Evolutionary conservation across 1,140 invertebrate genomes (phyloP).

Genomic region (Microplitis mediator): DNA sequence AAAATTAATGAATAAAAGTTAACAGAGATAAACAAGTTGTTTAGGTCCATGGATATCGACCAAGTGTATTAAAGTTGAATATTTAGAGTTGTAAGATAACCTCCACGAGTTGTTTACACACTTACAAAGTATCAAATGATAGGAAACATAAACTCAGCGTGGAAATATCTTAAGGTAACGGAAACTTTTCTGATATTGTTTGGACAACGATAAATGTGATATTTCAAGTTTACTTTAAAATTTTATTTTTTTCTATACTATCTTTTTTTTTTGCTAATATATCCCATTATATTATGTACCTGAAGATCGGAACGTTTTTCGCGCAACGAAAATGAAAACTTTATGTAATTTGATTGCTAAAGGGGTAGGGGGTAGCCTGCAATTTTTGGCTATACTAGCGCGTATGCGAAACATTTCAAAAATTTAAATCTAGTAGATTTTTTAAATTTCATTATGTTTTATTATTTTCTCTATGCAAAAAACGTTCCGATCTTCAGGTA

Average conservation of each 20-base stretch:
- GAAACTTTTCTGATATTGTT: background rate
- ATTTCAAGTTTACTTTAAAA: background rate
- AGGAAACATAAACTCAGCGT: background rate
- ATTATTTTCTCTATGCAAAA: background rate
- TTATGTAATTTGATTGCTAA: too few species aligned
- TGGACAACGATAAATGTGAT: background rate
- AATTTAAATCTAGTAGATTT: too few species aligned
- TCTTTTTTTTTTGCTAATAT: background rate
- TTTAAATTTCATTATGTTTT: background rate
- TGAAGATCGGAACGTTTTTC: too few species aligned
- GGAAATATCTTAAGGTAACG: background rate
- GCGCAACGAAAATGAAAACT: too few species aligned
- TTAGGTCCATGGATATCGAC: background rate
- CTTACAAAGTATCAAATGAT: slow-evolving; percentile 17
- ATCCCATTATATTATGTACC: background rate
- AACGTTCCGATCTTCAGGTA: too few species aligned
- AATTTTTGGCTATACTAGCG: too few species aligned
- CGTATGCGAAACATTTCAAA: too few species aligned
- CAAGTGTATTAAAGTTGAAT: background rate
- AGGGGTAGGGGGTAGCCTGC: too few species aligned
- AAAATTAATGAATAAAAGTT: background rate
- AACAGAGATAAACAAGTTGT: background rate
- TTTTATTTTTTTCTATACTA: background rate
- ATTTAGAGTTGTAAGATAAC: background rate
- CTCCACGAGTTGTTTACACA: background rate